Evolutionary conservation across 2,113 vertebrate genomes (phyloP).

Genomic region (Rutilus rutilus): DNA sequence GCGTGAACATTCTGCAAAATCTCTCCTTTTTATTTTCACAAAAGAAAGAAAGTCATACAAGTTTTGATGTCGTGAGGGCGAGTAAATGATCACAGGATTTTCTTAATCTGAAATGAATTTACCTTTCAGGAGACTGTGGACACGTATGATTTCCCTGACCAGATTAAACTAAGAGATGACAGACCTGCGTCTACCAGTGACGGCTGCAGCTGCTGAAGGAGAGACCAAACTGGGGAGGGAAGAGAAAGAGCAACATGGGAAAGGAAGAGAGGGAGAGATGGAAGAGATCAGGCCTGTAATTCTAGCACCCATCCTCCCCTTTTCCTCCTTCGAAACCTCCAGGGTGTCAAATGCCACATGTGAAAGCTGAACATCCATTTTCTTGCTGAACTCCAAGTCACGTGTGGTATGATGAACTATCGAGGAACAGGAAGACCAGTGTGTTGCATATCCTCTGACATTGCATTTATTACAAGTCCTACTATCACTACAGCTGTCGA

Average conservation of each 20-base stretch:
- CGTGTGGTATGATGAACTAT: slow-evolving; percentile 26
- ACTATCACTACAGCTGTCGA: slow-evolving; percentile 41
- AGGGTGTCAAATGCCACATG: slow-evolving; percentile 32
- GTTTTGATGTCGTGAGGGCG: background rate
- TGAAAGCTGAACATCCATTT: slow-evolving; percentile 34
- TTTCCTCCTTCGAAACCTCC: slow-evolving; percentile 22
- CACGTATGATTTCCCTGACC: slow-evolving; percentile 88
- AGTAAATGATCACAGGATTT: background rate
- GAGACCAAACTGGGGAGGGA: background rate
- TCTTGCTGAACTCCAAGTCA: slow-evolving; percentile 25
- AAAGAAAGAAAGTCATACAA: background rate
- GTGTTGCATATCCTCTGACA: slow-evolving; percentile 4
- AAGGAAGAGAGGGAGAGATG: slow-evolving; percentile 5
- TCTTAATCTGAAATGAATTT: background rate
- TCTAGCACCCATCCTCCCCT: background rate
- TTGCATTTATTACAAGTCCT: slow-evolving; percentile 24
- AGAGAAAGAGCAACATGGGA: slow-evolving; percentile 19
- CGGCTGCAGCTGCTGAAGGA: slow-evolving; percentile 85
- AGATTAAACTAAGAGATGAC: slow-evolving; percentile 88
- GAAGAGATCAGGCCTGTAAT: slow-evolving; percentile 15
- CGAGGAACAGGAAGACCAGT: slow-evolving; percentile 28
- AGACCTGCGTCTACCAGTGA: slow-evolving; percentile 79
- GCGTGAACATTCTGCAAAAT: background rate
- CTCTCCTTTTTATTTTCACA: background rate
- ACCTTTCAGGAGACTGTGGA: slow-evolving; percentile 84